Evolutionary conservation across 2,888 invertebrate species (phyloP), one percentile per base, ranked within the genome.

Genomic region (Drosophila nr. medialis): DNA sequence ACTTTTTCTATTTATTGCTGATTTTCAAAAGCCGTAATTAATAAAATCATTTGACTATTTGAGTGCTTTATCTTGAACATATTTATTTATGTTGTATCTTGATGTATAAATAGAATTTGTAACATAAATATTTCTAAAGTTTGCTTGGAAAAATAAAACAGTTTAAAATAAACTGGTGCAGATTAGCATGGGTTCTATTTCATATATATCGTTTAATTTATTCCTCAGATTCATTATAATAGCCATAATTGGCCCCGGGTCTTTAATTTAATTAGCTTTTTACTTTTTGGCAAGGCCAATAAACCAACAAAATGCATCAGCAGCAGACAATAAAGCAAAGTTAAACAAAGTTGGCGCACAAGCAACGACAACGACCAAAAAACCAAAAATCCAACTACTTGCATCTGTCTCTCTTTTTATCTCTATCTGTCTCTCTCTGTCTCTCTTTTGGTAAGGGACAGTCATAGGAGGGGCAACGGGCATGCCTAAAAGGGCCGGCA

Each of bases 271-370:
- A 24, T 49, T 38, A 64, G 50, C 6, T 58, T 66, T 18, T 38
- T 24, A 24, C 15, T 70, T 74, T 80, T 75, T 59, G 72, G 79
- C 79, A 70, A 72, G 75, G 72, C 75, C 71, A 72, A 64, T 66
- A 86, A 86, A 83, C 69, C 75, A 70, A 81, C 72, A 76, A 67
- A 58, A 61, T 64, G 78, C 73, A 64, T n/a, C 58, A 72, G 70
- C 68, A 72, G 54, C 76, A 64, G 73, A 83, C 77, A 80, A 84
- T 77, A 77, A 77, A 77, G 76, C 80, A 77, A 89, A 77, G 76
- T 81, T 85, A 75, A 86, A 73, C 88, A 88, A 88, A 84, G 77
- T 86, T 84, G 82, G 80, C 74, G 72, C 81, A 83, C 72, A 73
- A 40, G 63, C 59, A 45, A 13, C 66, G 32, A 27, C 58, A 53